These are phyloP conservation scores for Aegithalos caudatus DNA, from an alignment of 2,113 vertebrate genomes.

Conservation along the genomic window DNA sequence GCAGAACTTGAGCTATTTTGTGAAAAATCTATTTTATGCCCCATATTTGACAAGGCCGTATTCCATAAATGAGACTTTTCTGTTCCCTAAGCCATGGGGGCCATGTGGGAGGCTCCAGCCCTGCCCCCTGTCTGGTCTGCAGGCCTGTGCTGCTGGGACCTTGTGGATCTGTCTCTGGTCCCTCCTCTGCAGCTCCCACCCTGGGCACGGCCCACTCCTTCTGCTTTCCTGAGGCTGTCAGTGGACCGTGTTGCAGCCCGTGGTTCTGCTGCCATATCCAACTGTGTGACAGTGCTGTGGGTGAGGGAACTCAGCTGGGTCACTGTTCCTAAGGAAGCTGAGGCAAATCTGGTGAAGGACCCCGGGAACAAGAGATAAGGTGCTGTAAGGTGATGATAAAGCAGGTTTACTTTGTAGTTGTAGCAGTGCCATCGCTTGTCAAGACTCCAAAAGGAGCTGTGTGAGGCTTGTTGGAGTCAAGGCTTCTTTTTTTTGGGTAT, in stretches of 20 bases:
- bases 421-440: fast-evolving
- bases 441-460: background rate
- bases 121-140: background rate
- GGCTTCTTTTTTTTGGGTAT: background rate
- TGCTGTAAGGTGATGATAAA: background rate
- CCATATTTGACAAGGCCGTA: fast-evolving
- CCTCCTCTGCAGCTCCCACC: background rate
- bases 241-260: fast-evolving
- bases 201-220: too few species aligned
- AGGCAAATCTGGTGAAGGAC: background rate
- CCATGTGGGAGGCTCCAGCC: fast-evolving
- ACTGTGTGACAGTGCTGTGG: too few species aligned
- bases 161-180: background rate
- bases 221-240: background rate
- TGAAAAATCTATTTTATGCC: background rate
- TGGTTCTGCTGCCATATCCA: background rate
- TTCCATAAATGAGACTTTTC: background rate
- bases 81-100: fast-evolving
- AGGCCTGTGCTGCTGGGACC: background rate
- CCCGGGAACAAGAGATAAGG: background rate
- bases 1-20: background rate
- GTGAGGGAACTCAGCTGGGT: background rate
- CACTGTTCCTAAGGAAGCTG: background rate
- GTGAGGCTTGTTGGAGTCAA: background rate
- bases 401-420: background rate